Evolutionary conservation across 2,797 vertebrate genomes (phyloP), one percentile per base, ranked within the genome.

Genomic region (Benthosema pterotum): DNA sequence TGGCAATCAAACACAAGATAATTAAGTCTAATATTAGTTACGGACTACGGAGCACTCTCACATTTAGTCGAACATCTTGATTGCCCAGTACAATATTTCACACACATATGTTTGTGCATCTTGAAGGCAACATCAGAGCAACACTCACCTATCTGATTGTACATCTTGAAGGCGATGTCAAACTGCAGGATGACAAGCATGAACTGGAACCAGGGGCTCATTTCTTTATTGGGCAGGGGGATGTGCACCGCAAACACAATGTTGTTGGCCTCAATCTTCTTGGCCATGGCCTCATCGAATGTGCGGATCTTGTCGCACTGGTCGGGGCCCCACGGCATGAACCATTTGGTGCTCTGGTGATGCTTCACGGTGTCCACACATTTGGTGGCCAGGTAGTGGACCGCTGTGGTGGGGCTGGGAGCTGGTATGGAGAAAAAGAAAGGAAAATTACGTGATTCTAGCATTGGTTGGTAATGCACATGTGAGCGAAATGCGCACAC

Each of bases 171-270:
- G 0, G 94, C 94, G 0, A 99, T 97, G 86, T 99, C 96, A 70
- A 99, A 92, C 75, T 99, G 95, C 77, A 99, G 87, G 87, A 99
- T 93, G 77, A 98, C 93, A 9, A 99, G 86, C 92, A 99, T 96
- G 74, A 99, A 99, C 82, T 99, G 98, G 91, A 99, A 99, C 98
- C 97, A 99, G 60, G 97, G 91, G 72, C 94, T 99, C 97, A 99
- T 99, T 91, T 99, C 96, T 80, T 92, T 95, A 69, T 72, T 57
- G 9, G 88, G 93, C 62, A 91, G 86, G 0, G 98, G 98, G 51
- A 99, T 90, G 75, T 99, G 97, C 53, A 96, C 91, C 0, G 96
- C 91, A 55, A 99, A 99, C 8, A 99, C 97, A 1, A 99, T 99
- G 75, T 97, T 94, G 15, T 97, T 98, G 75, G 97, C 97, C 76